Percentiles rank a stretch among this genome's conserved stretches.
Conservation (phyloP, 2,797 vertebrate genomes). For the Ptychadena robeensis region DNA sequence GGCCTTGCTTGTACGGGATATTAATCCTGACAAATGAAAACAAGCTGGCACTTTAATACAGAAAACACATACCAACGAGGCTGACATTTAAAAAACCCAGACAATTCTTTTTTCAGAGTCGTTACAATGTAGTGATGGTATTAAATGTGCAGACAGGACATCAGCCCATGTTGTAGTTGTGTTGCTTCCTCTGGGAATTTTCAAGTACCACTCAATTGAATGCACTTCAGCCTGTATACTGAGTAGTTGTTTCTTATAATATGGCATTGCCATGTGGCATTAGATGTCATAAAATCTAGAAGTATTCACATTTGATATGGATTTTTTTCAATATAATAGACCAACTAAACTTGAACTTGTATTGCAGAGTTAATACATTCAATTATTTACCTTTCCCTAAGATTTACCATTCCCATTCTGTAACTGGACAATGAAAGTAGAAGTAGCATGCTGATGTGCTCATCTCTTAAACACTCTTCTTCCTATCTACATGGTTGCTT, state of each 20-base stretch:
- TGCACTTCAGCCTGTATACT: not conserved
- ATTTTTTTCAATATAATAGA: too few relatives aligned
- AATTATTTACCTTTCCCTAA: too few relatives aligned
- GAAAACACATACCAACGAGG: not conserved
- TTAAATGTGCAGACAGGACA: constrained; percentile 1
- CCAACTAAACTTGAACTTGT: too few relatives aligned
- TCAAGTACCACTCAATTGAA: not conserved
- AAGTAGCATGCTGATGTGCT: too few relatives aligned
- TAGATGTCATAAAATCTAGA: not conserved
- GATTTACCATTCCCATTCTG: too few relatives aligned
- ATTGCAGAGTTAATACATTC: too few relatives aligned
- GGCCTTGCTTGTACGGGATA: constrained; percentile 24
- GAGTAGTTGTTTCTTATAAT: not conserved
- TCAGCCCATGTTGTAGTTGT: not conserved
- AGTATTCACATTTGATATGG: not conserved
- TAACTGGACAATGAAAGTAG: too few relatives aligned
- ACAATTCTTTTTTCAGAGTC: constrained; percentile 23
- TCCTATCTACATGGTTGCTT: too few relatives aligned
- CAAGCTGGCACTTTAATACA: constrained; percentile 35
- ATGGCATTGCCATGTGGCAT: not conserved
- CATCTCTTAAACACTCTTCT: too few relatives aligned
- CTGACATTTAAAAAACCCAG: constrained; percentile 21
- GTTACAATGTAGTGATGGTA: not conserved
- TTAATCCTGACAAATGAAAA: constrained; percentile 36
- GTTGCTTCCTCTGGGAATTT: constrained; percentile 10